Evolutionary conservation across 2,888 invertebrate genomes (phyloP), one percentile per base, ranked within the genome.

Genomic region (Drosophila atripex): DNA sequence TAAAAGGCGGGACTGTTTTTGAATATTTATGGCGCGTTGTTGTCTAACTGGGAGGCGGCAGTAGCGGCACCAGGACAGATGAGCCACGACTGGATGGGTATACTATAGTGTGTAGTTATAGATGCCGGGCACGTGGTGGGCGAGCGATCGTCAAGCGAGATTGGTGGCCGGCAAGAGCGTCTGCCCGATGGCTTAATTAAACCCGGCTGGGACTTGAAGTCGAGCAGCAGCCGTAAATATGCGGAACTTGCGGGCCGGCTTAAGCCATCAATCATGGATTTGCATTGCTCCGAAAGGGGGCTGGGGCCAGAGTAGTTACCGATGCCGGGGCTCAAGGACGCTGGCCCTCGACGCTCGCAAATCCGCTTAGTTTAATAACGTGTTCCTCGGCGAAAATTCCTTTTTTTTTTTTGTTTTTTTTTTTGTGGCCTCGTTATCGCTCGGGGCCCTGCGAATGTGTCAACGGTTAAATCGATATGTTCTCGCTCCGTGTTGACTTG

Each of bases 391-490:
- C 16, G 41, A 18, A 18, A 18, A 43, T 64, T 51, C 35, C 64
- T 35, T 64, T 53, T 35, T 32, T 21, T n/a, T n/a, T n/a, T n/a
- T n/a, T n/a, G n/a, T n/a, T n/a, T n/a, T n/a, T n/a, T n/a, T n/a
- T n/a, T n/a, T n/a, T n/a, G n/a, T n/a, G 11, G 9, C 60, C 60
- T 61, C 30, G 41, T 63, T 63, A 63, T 63, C 64, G 63, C 35
- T 41, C 65, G 45, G 66, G 21, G 54, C 39, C 45, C 58, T 39
- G 41, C 55, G 72, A 80, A 84, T 77, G 77, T 84, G 82, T 87
- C 79, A 84, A 79, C 70, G 66, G 70, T 71, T 71, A 63, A 88
- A 86, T 88, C 88, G 86, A 85, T 84, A 78, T 76, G 79, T 70
- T 74, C 39, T 39, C 39, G 30, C 46, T 16, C 46, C 68, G 51